Evolutionary conservation across 2,888 invertebrate species (phyloP).

Genomic region (Cosmia pyralina): DNA sequence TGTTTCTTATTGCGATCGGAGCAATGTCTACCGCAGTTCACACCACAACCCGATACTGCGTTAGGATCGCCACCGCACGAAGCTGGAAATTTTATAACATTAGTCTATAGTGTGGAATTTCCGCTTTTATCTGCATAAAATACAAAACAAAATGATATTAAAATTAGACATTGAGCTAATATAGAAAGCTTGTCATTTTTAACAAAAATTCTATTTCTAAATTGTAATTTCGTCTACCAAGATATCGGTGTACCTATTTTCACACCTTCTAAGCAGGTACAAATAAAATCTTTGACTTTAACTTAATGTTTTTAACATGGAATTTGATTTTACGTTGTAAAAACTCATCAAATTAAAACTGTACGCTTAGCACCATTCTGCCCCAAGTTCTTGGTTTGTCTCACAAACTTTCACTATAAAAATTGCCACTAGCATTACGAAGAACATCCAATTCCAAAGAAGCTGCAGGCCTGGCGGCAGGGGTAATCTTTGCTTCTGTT

Average conservation of each 20-base stretch:
- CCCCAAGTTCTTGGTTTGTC: not conserved
- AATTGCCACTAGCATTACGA: conserved; percentile 8
- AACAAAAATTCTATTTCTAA: too few species aligned
- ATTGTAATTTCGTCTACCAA: too few species aligned
- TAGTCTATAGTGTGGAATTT: not conserved
- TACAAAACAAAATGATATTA: not conserved
- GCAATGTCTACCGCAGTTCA: conserved; percentile 57
- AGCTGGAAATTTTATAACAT: conserved; percentile 45
- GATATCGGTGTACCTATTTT: not conserved
- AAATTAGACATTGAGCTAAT: not conserved
- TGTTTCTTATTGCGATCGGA: conserved; percentile 51
- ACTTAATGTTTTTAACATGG: too few species aligned
- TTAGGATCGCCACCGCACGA: conserved; percentile 65
- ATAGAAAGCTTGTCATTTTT: too few species aligned
- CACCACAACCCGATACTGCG: conserved; percentile 34
- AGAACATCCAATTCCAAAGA: conserved; percentile 20
- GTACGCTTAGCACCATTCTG: conserved; percentile 5
- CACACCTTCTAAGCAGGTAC: too few species aligned
- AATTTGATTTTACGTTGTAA: too few species aligned
- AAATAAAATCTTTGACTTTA: too few species aligned
- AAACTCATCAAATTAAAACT: too few species aligned
- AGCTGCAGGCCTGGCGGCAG: not conserved
- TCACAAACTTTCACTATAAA: conserved; percentile 38
- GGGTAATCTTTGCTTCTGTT: too few species aligned
- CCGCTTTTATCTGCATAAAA: not conserved